phyloP scores from a whole-genome alignment of 2,888 invertebrate genomes.

The Lasioglossum lativentre region DNA sequence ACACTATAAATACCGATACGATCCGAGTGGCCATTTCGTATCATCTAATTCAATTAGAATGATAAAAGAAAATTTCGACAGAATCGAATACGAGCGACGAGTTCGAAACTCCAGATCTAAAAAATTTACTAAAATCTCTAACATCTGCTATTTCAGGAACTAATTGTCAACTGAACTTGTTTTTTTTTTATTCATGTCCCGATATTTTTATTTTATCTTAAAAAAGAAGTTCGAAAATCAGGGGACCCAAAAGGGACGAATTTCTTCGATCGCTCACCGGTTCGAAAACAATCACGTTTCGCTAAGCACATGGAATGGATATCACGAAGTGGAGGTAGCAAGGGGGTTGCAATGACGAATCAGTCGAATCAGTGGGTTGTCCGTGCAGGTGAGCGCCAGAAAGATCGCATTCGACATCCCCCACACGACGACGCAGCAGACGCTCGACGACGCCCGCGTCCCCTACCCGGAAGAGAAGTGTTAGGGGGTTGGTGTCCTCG shows the following conservation, averaged over 20 bases:
- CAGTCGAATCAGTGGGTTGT: constrained; percentile 4
- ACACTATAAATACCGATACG: too few species aligned
- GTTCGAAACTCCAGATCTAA: background rate
- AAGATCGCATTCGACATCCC: constrained; percentile 33
- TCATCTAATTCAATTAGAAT: too few species aligned
- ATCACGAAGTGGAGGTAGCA: background rate
- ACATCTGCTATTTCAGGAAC: background rate
- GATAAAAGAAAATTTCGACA: background rate
- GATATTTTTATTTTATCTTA: too few species aligned
- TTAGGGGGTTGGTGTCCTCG: constrained; percentile 6
- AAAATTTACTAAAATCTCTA: background rate
- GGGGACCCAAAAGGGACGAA: background rate
- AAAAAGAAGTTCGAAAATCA: background rate
- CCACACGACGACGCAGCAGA: constrained; percentile 52
- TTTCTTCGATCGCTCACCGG: background rate
- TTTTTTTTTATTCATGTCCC: too few species aligned
- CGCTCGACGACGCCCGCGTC: constrained; percentile 41
- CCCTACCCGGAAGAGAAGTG: constrained; percentile 40
- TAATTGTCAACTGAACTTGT: too few species aligned
- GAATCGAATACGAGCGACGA: constrained; percentile 1
- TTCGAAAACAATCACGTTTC: background rate
- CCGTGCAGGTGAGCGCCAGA: constrained; percentile 45
- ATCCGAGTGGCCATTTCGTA: too few species aligned
- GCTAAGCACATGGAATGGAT: background rate
- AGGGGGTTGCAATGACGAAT: background rate